Evolutionary conservation across 2,113 vertebrate species (phyloP).

Genomic region (Aegotheles bennettii): DNA sequence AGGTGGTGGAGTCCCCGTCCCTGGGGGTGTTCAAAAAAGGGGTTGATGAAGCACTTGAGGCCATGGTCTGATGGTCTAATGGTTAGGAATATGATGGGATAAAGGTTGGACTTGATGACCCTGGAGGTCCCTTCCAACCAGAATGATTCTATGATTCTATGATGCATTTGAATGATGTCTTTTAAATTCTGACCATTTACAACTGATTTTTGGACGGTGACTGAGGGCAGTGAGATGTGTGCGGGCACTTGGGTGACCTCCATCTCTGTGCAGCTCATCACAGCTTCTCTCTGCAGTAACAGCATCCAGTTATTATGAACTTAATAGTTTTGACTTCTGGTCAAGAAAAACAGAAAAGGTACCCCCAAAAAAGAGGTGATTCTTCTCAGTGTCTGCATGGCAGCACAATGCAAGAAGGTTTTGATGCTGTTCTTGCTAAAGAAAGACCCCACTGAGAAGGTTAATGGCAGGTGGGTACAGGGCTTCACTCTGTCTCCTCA

Average conservation of each 20-base stretch:
- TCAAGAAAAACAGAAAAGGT: neutral
- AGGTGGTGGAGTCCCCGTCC: too few relatives aligned
- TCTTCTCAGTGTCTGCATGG: neutral
- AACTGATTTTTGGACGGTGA: rapidly evolving
- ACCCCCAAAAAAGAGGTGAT: neutral
- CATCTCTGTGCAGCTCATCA: neutral
- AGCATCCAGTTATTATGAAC: neutral
- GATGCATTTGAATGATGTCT: neutral
- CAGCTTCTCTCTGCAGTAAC: neutral
- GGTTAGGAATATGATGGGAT: too few relatives aligned
- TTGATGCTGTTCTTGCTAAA: neutral
- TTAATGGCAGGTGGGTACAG: neutral
- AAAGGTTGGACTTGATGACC: too few relatives aligned
- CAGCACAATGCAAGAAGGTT: neutral
- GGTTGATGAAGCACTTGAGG: too few relatives aligned
- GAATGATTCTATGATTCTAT: too few relatives aligned
- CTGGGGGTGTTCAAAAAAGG: too few relatives aligned
- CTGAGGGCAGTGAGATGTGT: neutral
- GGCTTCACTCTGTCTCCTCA: neutral
- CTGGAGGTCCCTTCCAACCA: too few relatives aligned
- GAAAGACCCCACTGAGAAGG: neutral
- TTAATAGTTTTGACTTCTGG: neutral
- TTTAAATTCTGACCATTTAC: neutral
- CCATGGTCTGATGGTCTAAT: too few relatives aligned
- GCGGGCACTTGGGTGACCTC: neutral